These are phyloP conservation scores for Liopterus haemorrhoidalis DNA, from an alignment of 2,888 invertebrate genomes.

Conservation along the genomic window DNA sequence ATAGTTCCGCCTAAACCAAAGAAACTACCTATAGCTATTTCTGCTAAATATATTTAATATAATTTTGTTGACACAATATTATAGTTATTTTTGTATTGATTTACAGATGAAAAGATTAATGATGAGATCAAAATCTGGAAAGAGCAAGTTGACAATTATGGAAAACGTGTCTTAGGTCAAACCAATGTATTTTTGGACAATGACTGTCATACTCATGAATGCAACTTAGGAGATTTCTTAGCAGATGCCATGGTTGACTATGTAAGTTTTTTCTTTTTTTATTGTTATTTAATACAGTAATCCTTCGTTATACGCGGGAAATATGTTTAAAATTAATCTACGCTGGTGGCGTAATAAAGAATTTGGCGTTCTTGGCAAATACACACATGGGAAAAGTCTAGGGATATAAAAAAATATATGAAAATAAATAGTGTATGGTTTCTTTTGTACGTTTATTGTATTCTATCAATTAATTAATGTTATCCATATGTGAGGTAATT, in stretches of 20 bases:
- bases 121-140: conserved; percentile 57
- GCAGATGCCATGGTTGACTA: conserved; percentile 64
- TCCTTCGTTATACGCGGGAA: background rate
- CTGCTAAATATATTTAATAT: background rate
- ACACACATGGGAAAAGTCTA: too few relatives aligned
- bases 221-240: conserved; percentile 67
- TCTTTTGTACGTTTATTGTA: too few relatives aligned
- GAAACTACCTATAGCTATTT: background rate
- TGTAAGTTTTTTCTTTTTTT: conserved; percentile 45
- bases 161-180: conserved; percentile 53
- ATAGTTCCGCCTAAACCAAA: too few relatives aligned
- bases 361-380: too few relatives aligned
- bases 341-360: too few relatives aligned
- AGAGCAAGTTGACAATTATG: conserved; percentile 51
- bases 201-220: conserved; percentile 57
- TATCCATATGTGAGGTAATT: too few relatives aligned
- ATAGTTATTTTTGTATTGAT: too few relatives aligned
- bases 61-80: too few relatives aligned
- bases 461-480: too few relatives aligned
- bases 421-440: too few relatives aligned
- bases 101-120: conserved; percentile 56
- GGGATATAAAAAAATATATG: too few relatives aligned
- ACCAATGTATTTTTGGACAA: conserved; percentile 54
- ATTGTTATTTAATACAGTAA: background rate
- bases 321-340: background rate